phyloP scores from a whole-genome alignment of 2,113 vertebrate species.

The Ornithorhynchus anatinus region DNA sequence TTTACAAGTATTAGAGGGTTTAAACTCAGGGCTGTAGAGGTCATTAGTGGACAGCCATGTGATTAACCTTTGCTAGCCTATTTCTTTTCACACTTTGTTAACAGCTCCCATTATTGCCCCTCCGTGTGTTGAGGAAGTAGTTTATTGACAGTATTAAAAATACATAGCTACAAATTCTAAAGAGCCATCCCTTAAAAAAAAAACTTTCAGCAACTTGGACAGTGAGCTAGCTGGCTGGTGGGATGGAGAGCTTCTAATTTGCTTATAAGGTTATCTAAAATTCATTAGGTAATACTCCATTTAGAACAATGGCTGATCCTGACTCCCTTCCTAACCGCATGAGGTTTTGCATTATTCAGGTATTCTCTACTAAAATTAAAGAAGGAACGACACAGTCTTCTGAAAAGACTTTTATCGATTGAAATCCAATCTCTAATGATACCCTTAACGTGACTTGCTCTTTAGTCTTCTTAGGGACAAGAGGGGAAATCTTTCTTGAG shows the following conservation, averaged over 20 bases:
- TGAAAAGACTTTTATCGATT: no score
- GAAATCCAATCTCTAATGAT: no score
- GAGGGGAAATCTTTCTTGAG: no score
- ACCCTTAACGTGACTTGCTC: no score
- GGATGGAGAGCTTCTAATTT: slow-evolving; percentile 37
- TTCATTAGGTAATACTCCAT: background rate
- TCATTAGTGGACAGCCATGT: slow-evolving; percentile 83
- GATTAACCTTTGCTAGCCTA: slow-evolving; percentile 84
- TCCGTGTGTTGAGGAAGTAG: slow-evolving; percentile 74
- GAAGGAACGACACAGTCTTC: no score
- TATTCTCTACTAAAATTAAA: no score
- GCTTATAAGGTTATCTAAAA: slow-evolving; percentile 37
- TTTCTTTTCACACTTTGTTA: slow-evolving; percentile 87
- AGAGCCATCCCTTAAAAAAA: slow-evolving; percentile 49
- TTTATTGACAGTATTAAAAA: slow-evolving; percentile 87
- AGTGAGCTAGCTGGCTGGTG: slow-evolving; percentile 10
- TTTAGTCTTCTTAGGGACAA: no score
- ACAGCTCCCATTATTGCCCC: slow-evolving; percentile 78
- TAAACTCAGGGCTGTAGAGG: slow-evolving; percentile 79
- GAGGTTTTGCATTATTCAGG: no score
- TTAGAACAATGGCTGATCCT: slow-evolving; percentile 4
- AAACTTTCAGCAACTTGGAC: slow-evolving; percentile 42
- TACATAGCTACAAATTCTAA: slow-evolving; percentile 72
- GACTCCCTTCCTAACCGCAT: background rate
- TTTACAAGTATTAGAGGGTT: slow-evolving; percentile 83